Percentiles rank a stretch among this genome's conserved stretches.
Conservation (phyloP, 2,888 invertebrate genomes). For the Zaprionus bogoriensis region DNA sequence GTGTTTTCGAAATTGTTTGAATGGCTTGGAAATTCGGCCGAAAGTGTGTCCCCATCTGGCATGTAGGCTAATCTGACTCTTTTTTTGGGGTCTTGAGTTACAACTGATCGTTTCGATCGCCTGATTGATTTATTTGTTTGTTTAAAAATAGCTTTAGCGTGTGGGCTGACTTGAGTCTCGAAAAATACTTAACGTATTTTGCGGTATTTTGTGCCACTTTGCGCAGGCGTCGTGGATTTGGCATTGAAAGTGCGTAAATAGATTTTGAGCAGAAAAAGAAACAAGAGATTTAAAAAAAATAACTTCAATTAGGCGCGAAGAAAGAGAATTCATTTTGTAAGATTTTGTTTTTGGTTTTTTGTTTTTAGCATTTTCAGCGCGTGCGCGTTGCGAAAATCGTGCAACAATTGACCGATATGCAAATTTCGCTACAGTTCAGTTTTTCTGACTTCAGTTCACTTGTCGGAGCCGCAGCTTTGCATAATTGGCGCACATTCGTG, state of each 20-base stretch:
- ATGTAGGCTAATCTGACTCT: conserved; percentile 67
- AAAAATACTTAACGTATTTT: conserved; percentile 28
- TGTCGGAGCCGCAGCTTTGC: conserved; percentile 51
- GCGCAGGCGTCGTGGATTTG: conserved; percentile 50
- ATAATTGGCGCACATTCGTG: conserved; percentile 61
- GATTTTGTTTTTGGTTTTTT: neutral
- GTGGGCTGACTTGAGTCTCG: conserved; percentile 35
- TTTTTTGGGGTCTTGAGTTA: conserved; percentile 56
- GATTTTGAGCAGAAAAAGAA: conserved; percentile 1
- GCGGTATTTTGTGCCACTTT: conserved; percentile 27
- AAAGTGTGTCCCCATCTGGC: conserved; percentile 13
- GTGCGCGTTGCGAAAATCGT: conserved; percentile 55
- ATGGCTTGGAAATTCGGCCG: too few relatives aligned
- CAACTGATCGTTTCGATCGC: conserved; percentile 43
- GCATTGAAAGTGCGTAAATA: conserved; percentile 55
- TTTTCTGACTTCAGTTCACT: conserved; percentile 48
- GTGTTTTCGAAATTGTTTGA: too few relatives aligned
- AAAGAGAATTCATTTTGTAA: conserved; percentile 40
- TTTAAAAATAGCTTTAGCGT: conserved; percentile 51
- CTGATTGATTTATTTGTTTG: conserved; percentile 53
- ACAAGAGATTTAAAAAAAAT: conserved; percentile 20
- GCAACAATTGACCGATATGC: conserved; percentile 74
- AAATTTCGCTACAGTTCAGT: conserved; percentile 43
- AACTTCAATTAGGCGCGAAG: too few relatives aligned
- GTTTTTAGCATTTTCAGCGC: conserved; percentile 55